Evolutionary conservation across 2,888 invertebrate species (phyloP).

Genomic region (Phytoseiulus persimilis): DNA sequence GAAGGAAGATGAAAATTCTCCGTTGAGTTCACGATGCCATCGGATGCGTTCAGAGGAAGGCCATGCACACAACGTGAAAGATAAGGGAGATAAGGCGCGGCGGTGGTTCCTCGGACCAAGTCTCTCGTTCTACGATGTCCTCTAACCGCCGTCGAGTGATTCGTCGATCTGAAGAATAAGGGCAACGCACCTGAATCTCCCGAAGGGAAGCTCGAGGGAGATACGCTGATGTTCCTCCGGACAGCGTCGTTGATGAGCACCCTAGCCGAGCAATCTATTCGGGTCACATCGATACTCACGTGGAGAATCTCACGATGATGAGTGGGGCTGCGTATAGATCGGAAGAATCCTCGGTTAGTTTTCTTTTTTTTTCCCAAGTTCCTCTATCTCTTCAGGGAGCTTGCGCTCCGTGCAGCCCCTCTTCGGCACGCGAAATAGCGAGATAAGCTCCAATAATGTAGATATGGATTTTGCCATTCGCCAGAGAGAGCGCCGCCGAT

Average conservation of each 20-base stretch:
- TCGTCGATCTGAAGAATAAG: not conserved
- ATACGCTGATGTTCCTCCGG: not conserved
- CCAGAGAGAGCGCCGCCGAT: not conserved
- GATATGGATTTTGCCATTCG: slow-evolving; percentile 5
- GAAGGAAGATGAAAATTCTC: too few species aligned
- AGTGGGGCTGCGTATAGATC: not conserved
- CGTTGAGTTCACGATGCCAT: too few species aligned
- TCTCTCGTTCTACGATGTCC: too few species aligned
- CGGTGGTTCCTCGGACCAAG: too few species aligned
- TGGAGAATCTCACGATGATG: not conserved
- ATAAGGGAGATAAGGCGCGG: too few species aligned
- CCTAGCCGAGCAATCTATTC: not conserved
- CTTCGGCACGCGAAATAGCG: not conserved
- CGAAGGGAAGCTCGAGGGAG: not conserved
- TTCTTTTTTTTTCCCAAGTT: not conserved
- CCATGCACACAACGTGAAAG: too few species aligned
- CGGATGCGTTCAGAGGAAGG: too few species aligned
- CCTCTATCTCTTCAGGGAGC: not conserved
- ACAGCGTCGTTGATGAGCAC: not conserved
- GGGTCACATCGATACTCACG: not conserved
- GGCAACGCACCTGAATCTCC: not conserved
- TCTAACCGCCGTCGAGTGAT: not conserved
- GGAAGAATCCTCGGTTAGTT: not conserved
- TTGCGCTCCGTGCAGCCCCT: not conserved
- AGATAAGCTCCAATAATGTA: not conserved